Conservation (phyloP, 2,113 vertebrate species). For the Natator depressus region DNA sequence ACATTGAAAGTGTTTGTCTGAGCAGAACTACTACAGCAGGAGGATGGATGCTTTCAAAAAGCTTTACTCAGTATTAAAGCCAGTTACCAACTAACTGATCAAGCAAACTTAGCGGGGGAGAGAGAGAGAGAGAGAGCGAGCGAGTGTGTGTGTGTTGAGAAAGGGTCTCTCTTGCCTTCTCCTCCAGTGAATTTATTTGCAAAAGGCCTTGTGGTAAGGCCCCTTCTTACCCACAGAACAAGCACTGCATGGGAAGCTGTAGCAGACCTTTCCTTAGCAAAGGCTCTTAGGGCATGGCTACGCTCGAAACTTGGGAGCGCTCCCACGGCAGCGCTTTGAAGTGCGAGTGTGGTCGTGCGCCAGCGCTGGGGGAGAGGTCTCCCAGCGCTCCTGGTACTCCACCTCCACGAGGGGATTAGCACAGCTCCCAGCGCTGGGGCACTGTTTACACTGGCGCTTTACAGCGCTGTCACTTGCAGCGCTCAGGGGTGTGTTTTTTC, state of each 20-base stretch:
- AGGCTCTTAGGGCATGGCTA: too few species aligned
- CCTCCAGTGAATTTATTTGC: neutral
- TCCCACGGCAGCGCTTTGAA: too few species aligned
- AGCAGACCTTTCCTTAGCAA: neutral
- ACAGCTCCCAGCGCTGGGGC: too few species aligned
- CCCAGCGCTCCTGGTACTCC: too few species aligned
- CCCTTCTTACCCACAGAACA: neutral
- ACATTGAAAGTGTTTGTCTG: neutral
- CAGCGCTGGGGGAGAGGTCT: too few species aligned
- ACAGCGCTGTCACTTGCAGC: too few species aligned
- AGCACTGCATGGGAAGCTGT: neutral
- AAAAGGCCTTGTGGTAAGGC: fast-evolving
- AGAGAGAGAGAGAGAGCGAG: fast-evolving
- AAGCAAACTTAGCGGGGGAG: neutral
- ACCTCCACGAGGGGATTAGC: too few species aligned
- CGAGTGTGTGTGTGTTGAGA: neutral
- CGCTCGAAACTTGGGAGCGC: too few species aligned
- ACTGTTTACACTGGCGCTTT: too few species aligned
- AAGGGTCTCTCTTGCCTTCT: fast-evolving
- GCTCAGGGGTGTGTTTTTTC: too few species aligned
- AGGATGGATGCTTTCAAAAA: neutral
- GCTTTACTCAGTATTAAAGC: fast-evolving
- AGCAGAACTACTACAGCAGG: neutral
- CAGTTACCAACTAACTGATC: neutral
- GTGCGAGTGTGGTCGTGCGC: too few species aligned